These are phyloP conservation scores for Syrista parreyssii DNA, from an alignment of 2,888 invertebrate genomes.

Conservation along the genomic window DNA sequence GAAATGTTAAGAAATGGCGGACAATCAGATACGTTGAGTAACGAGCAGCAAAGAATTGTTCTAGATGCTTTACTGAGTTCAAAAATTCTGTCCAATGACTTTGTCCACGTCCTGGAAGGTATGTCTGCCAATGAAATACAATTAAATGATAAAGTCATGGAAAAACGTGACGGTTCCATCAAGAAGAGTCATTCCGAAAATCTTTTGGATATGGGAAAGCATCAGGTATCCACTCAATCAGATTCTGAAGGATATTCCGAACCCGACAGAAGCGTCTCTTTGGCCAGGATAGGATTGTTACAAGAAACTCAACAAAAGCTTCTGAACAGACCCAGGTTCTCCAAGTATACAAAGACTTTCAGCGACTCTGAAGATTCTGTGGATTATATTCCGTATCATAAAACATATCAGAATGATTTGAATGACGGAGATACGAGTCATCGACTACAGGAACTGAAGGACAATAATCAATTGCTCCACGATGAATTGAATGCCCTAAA, in stretches of 20 bases:
- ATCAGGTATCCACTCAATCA: constrained; percentile 62
- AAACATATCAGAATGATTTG: constrained; percentile 46
- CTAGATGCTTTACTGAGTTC: constrained; percentile 56
- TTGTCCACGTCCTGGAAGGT: constrained; percentile 51
- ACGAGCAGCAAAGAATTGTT: constrained; percentile 51
- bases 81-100: constrained; percentile 55
- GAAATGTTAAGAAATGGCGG: constrained; percentile 51
- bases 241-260: constrained; percentile 92
- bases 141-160: constrained; percentile 10
- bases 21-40: constrained; percentile 34
- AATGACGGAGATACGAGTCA: constrained; percentile 47
- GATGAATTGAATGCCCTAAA: constrained; percentile 49
- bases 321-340: constrained; percentile 38
- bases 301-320: constrained; percentile 60
- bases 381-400: constrained; percentile 54
- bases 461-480: constrained; percentile 50
- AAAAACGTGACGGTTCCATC: constrained; percentile 28
- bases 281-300: constrained; percentile 80
- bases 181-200: constrained; percentile 49
- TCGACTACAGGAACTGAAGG: constrained; percentile 52
- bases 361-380: constrained; percentile 62
- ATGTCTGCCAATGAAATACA: constrained; percentile 23
- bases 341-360: constrained; percentile 50
- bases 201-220: constrained; percentile 31
- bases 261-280: constrained; percentile 84